These are phyloP conservation scores for Lysiphlebus fabarum DNA, from an alignment of 1,140 invertebrate species.

Conservation along the genomic window DNA sequence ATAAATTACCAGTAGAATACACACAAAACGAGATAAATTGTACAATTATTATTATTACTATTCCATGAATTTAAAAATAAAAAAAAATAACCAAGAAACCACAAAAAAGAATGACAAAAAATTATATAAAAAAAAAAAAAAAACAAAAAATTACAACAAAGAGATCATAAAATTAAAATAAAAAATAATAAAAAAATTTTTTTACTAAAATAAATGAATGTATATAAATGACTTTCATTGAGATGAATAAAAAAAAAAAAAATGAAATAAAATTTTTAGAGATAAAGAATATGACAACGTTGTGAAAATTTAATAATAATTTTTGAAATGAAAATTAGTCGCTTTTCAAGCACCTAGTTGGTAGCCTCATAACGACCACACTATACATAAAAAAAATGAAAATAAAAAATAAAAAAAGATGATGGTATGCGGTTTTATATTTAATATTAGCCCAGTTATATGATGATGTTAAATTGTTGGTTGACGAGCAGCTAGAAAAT, in stretches of 20 bases:
- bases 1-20: constrained; percentile 3
- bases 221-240: constrained; percentile 10
- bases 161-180: background rate
- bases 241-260: constrained; percentile 20
- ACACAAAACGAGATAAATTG: background rate
- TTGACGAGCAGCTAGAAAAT: constrained; percentile 32
- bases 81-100: background rate
- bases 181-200: constrained; percentile 10
- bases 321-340: constrained; percentile 28
- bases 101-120: background rate
- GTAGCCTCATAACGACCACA: background rate
- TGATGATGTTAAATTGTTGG: constrained; percentile 27
- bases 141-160: constrained; percentile 3
- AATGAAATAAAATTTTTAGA: background rate
- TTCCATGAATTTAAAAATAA: background rate
- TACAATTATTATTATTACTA: background rate
- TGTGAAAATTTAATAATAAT: constrained; percentile 28
- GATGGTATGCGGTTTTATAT: constrained; percentile 26
- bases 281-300: no score
- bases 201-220: constrained; percentile 2
- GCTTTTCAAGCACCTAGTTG: constrained; percentile 3
- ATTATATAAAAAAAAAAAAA: background rate
- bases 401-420: background rate
- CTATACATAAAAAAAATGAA: background rate
- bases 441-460: constrained; percentile 30